Percentiles rank a stretch among this genome's conserved stretches.
Conservation (phyloP, 2,888 invertebrate species). For the Diplazon laetatorius region DNA sequence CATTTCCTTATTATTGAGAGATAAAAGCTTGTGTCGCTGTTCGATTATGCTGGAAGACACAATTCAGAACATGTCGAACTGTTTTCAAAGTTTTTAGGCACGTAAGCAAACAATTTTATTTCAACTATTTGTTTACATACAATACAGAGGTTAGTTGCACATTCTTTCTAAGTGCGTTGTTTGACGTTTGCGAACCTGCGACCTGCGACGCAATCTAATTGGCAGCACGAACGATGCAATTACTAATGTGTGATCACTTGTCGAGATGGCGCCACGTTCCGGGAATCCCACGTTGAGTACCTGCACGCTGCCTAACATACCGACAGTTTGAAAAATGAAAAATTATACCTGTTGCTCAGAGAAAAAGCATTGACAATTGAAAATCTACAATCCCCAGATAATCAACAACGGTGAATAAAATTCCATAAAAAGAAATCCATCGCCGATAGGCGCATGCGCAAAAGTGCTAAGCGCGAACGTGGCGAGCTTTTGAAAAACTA, state of each 20-base stretch:
- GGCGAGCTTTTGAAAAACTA: too few relatives aligned
- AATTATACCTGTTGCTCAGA: neutral
- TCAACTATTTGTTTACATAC: conserved; percentile 31
- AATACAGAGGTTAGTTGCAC: neutral
- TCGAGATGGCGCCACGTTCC: neutral
- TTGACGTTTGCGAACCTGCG: conserved; percentile 12
- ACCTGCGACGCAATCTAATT: neutral
- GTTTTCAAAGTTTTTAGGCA: neutral
- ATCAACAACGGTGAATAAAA: too few relatives aligned
- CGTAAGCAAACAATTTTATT: neutral
- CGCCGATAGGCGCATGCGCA: too few relatives aligned
- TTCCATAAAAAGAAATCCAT: too few relatives aligned
- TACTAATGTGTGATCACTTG: neutral
- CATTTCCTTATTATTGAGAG: neutral
- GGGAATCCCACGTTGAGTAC: too few relatives aligned
- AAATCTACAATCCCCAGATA: too few relatives aligned
- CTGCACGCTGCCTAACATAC: too few relatives aligned
- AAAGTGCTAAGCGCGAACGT: too few relatives aligned
- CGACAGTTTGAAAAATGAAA: too few relatives aligned
- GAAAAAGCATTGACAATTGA: neutral
- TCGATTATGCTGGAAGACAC: too few relatives aligned
- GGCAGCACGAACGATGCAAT: neutral
- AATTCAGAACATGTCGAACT: too few relatives aligned
- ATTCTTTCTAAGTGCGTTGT: neutral
- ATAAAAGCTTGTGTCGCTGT: too few relatives aligned